Evolutionary conservation across 2,113 vertebrate species (phyloP).

Genomic region (Macrotus californicus): DNA sequence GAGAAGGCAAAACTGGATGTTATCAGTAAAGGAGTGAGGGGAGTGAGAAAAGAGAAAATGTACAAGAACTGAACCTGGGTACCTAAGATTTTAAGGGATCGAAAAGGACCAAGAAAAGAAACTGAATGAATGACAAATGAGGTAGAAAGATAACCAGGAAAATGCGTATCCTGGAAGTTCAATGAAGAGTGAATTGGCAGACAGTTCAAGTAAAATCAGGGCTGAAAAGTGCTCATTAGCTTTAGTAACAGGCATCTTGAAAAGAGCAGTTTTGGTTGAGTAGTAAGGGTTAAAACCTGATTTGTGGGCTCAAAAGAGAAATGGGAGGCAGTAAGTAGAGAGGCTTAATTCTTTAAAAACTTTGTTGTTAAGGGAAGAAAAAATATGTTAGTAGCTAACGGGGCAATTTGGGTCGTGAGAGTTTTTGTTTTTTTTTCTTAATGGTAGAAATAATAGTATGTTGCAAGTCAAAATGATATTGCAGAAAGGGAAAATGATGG

Average conservation of each 20-base stretch:
- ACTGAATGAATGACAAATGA: not conserved
- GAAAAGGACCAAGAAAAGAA: not conserved
- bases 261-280: not conserved
- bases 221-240: not conserved
- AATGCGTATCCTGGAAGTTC: not conserved
- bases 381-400: not conserved
- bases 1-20: not conserved
- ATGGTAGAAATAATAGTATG: not conserved
- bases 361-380: not conserved
- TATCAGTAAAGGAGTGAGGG: not conserved
- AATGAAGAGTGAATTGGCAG: not conserved
- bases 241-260: not conserved
- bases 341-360: not conserved
- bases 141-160: not conserved
- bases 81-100: not conserved
- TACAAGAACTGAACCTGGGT: not conserved
- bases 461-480: not conserved
- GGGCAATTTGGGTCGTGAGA: not conserved
- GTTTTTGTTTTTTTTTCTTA: not conserved
- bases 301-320: not conserved
- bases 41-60: not conserved
- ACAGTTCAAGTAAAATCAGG: not conserved
- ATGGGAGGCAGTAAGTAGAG: not conserved
- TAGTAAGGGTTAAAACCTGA: not conserved
- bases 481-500: not conserved